These are phyloP conservation scores for Parotia lawesii DNA, from an alignment of 2,113 vertebrate species.

Conservation along the genomic window DNA sequence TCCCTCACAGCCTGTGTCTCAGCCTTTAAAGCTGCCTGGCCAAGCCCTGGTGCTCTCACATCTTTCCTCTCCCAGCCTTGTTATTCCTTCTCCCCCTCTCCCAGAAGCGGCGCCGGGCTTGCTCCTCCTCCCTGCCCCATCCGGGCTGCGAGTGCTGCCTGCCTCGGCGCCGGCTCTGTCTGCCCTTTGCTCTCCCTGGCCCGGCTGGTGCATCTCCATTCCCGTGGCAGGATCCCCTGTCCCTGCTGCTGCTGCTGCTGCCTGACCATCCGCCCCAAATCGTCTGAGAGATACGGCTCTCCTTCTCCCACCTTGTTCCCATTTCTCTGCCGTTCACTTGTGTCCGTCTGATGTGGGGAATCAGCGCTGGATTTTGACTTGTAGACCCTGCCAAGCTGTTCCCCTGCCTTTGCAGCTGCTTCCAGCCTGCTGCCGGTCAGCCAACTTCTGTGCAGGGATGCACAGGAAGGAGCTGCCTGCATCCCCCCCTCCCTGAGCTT, in stretches of 20 bases:
- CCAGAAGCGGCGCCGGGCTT: not conserved
- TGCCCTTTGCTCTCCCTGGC: slow-evolving; percentile 29
- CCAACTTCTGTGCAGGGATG: not conserved
- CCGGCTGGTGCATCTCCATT: accelerated
- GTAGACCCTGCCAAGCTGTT: not conserved
- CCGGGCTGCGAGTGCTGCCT: not conserved
- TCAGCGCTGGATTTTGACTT: accelerated
- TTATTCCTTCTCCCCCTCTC: not conserved
- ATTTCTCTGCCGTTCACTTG: accelerated
- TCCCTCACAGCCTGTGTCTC: not conserved
- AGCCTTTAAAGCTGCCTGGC: not conserved
- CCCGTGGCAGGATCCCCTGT: accelerated
- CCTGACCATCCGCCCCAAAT: accelerated
- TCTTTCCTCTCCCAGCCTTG: not conserved
- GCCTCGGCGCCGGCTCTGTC: not conserved
- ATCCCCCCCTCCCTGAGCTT: not conserved
- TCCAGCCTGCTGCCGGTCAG: not conserved
- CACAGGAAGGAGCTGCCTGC: not conserved
- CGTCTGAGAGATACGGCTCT: not conserved
- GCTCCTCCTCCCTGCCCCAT: not conserved
- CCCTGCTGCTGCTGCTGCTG: not conserved
- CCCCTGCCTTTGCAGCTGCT: not conserved
- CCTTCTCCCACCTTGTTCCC: not conserved
- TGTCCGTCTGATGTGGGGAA: accelerated
- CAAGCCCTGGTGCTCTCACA: not conserved